These are phyloP conservation scores for Zeugodacus cucurbitae DNA, from an alignment of 1,140 invertebrate genomes.

Conservation along the genomic window DNA sequence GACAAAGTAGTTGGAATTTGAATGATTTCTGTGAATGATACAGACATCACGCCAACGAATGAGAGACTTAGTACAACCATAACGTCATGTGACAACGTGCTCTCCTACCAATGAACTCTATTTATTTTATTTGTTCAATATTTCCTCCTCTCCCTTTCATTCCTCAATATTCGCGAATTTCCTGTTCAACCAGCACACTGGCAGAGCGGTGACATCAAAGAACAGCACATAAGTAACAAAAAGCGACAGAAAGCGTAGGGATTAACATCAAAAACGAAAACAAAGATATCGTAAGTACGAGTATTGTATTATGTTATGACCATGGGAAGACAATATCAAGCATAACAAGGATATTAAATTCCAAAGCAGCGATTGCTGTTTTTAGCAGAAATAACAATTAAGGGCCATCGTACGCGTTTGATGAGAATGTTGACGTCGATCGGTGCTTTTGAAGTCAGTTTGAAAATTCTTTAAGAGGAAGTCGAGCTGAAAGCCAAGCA, in stretches of 20 bases:
- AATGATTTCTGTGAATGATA: not conserved
- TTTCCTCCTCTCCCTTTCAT: not conserved
- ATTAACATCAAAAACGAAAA: not conserved
- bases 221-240: not conserved
- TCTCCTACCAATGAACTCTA: not conserved
- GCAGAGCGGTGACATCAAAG: not conserved
- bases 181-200: not conserved
- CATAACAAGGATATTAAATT: constrained; percentile 35
- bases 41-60: not conserved
- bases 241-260: not conserved
- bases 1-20: not conserved
- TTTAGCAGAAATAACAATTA: not conserved
- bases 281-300: not conserved
- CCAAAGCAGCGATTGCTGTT: not conserved
- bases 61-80: not conserved
- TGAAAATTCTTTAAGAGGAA: not conserved
- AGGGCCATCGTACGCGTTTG: not conserved
- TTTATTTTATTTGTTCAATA: not conserved
- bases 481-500: constrained; percentile 11
- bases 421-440: not conserved
- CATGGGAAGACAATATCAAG: constrained; percentile 27
- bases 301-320: not conserved
- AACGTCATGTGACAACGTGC: not conserved
- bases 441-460: constrained; percentile 1
- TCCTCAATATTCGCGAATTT: not conserved